Evolutionary conservation across 2,888 invertebrate genomes (phyloP).

Genomic region (Drosophila infuscata): DNA sequence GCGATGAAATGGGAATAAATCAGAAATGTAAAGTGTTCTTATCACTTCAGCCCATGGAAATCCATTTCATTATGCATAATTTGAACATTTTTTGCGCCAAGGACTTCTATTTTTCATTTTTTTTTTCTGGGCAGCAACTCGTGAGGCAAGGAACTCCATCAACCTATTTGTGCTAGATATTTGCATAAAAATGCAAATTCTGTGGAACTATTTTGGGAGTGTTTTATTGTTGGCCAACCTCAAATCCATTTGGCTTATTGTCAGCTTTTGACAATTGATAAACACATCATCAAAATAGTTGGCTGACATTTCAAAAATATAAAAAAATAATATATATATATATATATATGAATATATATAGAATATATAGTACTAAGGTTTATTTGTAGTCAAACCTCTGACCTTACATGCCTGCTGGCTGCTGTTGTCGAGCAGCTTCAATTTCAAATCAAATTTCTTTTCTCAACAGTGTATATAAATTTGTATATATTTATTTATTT

Average conservation of each 20-base stretch:
- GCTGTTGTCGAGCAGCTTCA: conserved; percentile 36
- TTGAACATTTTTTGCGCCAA: conserved; percentile 45
- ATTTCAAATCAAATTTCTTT: conserved; percentile 67
- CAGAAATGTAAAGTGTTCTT: conserved; percentile 49
- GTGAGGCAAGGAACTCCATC: conserved; percentile 4
- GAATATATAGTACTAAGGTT: background rate
- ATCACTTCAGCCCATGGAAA: conserved; percentile 52
- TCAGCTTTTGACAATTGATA: conserved; percentile 61
- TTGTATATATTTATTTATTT: conserved; percentile 10
- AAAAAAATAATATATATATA: conserved; percentile 1
- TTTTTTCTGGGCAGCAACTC: background rate
- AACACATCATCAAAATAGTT: conserved; percentile 60
- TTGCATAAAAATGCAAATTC: conserved; percentile 62
- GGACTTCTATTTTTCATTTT: conserved; percentile 7
- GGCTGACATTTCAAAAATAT: conserved; percentile 4
- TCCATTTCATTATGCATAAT: conserved; percentile 73
- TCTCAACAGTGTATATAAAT: conserved; percentile 37
- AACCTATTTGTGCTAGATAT: conserved; percentile 48
- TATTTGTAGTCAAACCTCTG: conserved; percentile 17
- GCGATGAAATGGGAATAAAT: conserved; percentile 26
- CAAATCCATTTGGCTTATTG: conserved; percentile 65
- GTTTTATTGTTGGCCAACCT: conserved; percentile 33
- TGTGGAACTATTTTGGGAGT: conserved; percentile 36
- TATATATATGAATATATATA: conserved; percentile 16
- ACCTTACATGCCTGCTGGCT: conserved; percentile 13